phyloP scores from a whole-genome alignment of 1,140 invertebrate genomes.

The Drosophila repletoides region DNA sequence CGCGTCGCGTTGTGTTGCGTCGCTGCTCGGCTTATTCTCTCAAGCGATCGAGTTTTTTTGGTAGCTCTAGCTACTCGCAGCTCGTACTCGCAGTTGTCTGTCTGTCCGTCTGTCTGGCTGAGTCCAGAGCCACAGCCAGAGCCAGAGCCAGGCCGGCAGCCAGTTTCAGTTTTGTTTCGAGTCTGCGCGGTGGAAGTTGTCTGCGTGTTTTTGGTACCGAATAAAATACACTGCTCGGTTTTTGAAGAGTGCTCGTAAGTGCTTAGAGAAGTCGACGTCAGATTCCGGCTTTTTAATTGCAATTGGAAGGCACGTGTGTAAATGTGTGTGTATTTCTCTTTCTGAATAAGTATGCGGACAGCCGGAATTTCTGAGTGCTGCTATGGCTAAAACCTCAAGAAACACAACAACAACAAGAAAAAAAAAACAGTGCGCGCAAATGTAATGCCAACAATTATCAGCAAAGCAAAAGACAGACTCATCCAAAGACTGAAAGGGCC shows the following conservation, averaged over 20 bases:
- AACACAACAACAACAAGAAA: no score
- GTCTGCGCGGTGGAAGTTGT: constrained; percentile 64
- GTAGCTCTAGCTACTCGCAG: constrained; percentile 26
- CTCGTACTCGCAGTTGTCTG: neutral
- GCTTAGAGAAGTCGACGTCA: constrained; percentile 43
- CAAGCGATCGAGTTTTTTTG: constrained; percentile 74
- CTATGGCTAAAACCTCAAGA: constrained; percentile 56
- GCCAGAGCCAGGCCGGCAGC: constrained; percentile 16
- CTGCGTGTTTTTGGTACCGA: constrained; percentile 22
- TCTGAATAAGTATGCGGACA: constrained; percentile 14
- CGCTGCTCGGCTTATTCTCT: constrained; percentile 57
- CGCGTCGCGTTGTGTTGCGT: constrained; percentile 21
- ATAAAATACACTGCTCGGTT: constrained; percentile 43
- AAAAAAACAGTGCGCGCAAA: constrained; percentile 31
- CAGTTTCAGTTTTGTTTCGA: constrained; percentile 67
- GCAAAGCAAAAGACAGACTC: neutral
- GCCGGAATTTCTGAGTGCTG: constrained; percentile 40
- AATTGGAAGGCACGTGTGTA: constrained; percentile 70
- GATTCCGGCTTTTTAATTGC: constrained; percentile 76
- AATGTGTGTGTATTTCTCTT: neutral
- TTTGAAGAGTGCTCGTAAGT: constrained; percentile 62
- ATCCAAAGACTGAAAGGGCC: constrained; percentile 1
- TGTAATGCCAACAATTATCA: constrained; percentile 30
- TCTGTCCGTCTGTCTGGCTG: constrained; percentile 7
- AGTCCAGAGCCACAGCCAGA: no score